These are phyloP conservation scores for Chroicocephalus ridibundus DNA, from an alignment of 2,113 vertebrate species.

Conservation along the genomic window DNA sequence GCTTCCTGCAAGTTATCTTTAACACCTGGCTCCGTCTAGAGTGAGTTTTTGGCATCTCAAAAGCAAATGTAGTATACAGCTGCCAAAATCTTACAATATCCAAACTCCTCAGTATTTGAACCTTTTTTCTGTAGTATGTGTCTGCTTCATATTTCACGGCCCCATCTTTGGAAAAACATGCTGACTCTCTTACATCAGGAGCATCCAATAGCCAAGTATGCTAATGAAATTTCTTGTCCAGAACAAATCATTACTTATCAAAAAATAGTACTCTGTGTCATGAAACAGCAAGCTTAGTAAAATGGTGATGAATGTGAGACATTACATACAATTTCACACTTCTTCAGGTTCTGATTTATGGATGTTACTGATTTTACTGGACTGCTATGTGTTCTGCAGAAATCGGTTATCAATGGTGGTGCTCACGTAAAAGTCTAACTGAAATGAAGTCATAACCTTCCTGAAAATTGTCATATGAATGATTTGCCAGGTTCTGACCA, in stretches of 20 bases:
- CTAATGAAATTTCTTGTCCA: neutral
- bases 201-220: neutral
- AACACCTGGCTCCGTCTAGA: neutral
- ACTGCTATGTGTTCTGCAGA: neutral
- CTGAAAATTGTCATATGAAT: neutral
- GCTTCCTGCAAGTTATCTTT: neutral
- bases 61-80: fast-evolving
- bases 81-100: neutral
- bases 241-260: neutral
- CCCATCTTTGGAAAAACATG: neutral
- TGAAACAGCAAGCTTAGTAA: neutral
- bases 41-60: neutral
- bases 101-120: neutral
- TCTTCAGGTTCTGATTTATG: neutral
- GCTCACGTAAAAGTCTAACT: neutral
- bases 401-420: neutral
- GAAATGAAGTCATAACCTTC: neutral
- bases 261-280: neutral
- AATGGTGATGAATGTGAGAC: neutral
- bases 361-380: neutral
- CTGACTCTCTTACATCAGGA: too few relatives aligned
- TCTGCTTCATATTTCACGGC: neutral
- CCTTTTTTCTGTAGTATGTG: fast-evolving
- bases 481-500: neutral
- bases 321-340: neutral